A percentile compares a stretch with the other conserved stretches of the same genome.
These are phyloP conservation scores for Brachyopa scutellaris DNA, from an alignment of 2,888 invertebrate species.

Conservation along the genomic window DNA sequence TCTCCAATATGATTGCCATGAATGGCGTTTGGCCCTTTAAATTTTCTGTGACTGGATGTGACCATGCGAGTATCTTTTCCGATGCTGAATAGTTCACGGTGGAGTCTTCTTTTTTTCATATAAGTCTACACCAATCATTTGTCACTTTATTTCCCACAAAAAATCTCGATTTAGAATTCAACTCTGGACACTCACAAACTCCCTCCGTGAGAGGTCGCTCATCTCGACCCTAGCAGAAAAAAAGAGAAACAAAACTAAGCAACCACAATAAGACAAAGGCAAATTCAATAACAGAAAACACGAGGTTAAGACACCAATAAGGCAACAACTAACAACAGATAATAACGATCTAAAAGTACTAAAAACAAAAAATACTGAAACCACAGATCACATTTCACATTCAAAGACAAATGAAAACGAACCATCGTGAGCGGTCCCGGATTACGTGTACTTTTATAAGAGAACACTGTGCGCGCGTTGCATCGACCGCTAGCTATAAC, in stretches of 20 bases:
- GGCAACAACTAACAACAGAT: background rate
- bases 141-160: too few species aligned
- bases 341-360: background rate
- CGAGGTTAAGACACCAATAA: background rate
- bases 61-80: too few species aligned
- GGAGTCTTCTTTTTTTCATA: too few species aligned
- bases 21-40: too few species aligned
- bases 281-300: background rate
- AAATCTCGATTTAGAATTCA: too few species aligned
- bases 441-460: background rate
- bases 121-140: too few species aligned
- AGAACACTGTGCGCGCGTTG: background rate
- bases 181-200: too few species aligned
- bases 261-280: too few species aligned
- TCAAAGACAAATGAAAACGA: constrained; percentile 9
- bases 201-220: background rate
- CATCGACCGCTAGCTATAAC: background rate
- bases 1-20: too few species aligned
- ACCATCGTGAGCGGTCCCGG: background rate
- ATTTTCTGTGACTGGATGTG: too few species aligned
- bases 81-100: too few species aligned
- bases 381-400: constrained; percentile 15
- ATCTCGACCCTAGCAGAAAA: background rate
- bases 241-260: background rate
- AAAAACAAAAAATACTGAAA: background rate